These are phyloP conservation scores for Perccottus glenii DNA, from an alignment of 2,113 vertebrate species.

Conservation along the genomic window DNA sequence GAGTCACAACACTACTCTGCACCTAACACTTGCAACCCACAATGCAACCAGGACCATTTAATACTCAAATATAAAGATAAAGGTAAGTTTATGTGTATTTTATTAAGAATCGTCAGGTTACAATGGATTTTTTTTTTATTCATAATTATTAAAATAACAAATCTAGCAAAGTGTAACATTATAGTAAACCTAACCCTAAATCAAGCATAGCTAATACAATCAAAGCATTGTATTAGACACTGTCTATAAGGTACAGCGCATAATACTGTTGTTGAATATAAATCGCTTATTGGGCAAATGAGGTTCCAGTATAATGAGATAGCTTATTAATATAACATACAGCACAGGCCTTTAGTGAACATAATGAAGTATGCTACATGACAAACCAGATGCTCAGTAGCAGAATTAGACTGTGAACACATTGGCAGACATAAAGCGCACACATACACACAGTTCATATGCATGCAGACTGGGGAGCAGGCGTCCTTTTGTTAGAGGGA, in stretches of 20 bases:
- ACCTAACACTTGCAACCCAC: neutral
- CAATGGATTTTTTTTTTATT: too few relatives aligned
- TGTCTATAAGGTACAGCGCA: too few relatives aligned
- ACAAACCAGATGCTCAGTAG: slow-evolving; percentile 33
- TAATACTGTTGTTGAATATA: too few relatives aligned
- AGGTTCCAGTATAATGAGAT: neutral
- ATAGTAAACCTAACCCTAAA: too few relatives aligned
- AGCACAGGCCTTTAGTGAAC: slow-evolving; percentile 13
- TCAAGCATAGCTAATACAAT: too few relatives aligned
- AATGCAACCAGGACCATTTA: neutral
- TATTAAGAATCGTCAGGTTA: too few relatives aligned
- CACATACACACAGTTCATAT: slow-evolving; percentile 64
- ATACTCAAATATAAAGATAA: too few relatives aligned
- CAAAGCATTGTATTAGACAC: too few relatives aligned
- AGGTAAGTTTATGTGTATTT: too few relatives aligned
- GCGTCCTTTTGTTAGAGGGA: slow-evolving; percentile 75
- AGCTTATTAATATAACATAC: slow-evolving; percentile 9
- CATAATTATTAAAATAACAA: too few relatives aligned
- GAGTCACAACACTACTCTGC: neutral
- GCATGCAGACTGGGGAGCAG: slow-evolving; percentile 71
- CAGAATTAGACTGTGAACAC: slow-evolving; percentile 45
- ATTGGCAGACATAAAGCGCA: slow-evolving; percentile 32
- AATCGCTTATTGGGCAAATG: slow-evolving; percentile 1
- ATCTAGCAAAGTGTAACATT: too few relatives aligned
- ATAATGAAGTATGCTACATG: slow-evolving; percentile 41